Evolutionary conservation across 1,140 invertebrate genomes (phyloP).

Genomic region (Physella acuta): DNA sequence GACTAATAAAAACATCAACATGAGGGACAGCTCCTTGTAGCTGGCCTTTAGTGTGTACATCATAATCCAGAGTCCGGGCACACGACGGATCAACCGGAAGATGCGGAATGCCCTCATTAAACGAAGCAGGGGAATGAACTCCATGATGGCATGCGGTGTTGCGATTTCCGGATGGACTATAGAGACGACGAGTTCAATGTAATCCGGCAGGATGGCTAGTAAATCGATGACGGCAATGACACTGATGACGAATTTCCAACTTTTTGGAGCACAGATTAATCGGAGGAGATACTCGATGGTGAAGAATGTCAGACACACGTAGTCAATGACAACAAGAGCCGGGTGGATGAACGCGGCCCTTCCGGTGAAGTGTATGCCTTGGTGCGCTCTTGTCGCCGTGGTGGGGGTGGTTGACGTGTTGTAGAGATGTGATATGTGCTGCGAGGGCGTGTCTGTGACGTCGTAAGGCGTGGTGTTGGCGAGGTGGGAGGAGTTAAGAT

Average conservation of each 20-base stretch:
- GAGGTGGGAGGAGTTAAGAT: background rate
- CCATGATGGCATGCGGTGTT: background rate
- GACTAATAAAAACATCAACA: constrained; percentile 97
- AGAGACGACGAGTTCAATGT: constrained; percentile 38
- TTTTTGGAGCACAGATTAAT: constrained; percentile 56
- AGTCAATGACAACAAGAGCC: constrained; percentile 33
- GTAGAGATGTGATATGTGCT: background rate
- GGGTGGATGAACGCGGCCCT: constrained; percentile 22
- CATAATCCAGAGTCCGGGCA: constrained; percentile 94
- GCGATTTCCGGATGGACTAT: constrained; percentile 5
- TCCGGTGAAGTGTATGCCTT: background rate
- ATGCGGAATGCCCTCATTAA: constrained; percentile 44
- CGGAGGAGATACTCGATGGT: constrained; percentile 57
- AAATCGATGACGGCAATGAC: constrained; percentile 48
- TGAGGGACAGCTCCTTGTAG: constrained; percentile 95
- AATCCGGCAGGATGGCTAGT: constrained; percentile 58
- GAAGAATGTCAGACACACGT: constrained; percentile 59
- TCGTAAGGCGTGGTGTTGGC: background rate
- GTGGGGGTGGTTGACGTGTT: background rate
- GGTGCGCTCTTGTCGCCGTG: background rate
- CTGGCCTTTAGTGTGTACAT: constrained; percentile 97
- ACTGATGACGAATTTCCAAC: constrained; percentile 67
- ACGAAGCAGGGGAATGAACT: constrained; percentile 33
- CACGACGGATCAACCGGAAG: constrained; percentile 67
- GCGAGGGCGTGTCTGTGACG: background rate